These are phyloP conservation scores for Lemur catta DNA, from an alignment of 2,797 vertebrate species.

Conservation along the genomic window DNA sequence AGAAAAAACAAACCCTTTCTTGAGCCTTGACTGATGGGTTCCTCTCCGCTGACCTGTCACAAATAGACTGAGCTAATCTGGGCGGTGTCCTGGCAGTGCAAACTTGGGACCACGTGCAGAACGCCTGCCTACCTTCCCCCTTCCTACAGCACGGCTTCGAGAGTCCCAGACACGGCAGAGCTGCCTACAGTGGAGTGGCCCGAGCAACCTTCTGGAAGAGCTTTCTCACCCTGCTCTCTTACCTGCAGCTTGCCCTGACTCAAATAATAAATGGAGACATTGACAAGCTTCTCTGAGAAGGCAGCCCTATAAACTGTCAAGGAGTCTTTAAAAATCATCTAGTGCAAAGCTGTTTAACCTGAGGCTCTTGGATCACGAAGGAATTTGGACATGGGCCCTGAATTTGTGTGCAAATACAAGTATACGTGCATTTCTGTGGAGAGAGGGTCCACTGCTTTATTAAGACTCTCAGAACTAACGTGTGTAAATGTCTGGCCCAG, in stretches of 20 bases:
- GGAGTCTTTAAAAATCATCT: neutral
- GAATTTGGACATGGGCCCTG: neutral
- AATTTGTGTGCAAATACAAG: rapidly evolving
- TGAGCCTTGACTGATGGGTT: conserved; percentile 57
- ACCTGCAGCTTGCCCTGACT: neutral
- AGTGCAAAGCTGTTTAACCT: neutral
- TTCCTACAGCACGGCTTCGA: conserved; percentile 7
- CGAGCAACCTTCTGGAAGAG: neutral
- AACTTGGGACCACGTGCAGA: conserved; percentile 39
- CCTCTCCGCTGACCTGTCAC: conserved; percentile 62
- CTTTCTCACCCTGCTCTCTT: neutral
- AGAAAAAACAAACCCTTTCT: conserved; percentile 41
- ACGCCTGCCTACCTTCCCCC: conserved; percentile 52
- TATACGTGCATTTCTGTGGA: neutral
- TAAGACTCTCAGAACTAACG: neutral
- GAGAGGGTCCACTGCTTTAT: neutral
- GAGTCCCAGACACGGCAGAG: neutral
- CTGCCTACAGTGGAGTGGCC: neutral
- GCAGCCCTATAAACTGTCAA: neutral
- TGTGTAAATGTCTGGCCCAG: neutral
- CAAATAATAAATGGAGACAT: neutral
- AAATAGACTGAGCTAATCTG: conserved; percentile 53
- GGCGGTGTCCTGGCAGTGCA: conserved; percentile 29
- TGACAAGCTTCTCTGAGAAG: neutral
- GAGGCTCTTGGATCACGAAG: neutral